These are phyloP conservation scores for Euplexia lucipara DNA, from an alignment of 2,888 invertebrate species.

Conservation along the genomic window DNA sequence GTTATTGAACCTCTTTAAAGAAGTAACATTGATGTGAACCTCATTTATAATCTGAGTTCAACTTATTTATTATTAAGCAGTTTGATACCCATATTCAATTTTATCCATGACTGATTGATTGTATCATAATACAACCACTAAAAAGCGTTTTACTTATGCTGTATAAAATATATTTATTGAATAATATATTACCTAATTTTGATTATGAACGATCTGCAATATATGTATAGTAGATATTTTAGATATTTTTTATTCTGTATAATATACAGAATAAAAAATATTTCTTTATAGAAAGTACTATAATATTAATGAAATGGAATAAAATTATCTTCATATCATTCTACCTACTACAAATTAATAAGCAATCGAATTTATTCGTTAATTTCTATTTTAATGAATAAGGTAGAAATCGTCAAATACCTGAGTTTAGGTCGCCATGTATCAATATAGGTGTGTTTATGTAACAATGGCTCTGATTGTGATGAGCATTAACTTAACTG, in stretches of 20 bases:
- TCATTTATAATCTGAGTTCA: neutral
- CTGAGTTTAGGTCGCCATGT: constrained; percentile 12
- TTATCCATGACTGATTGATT: constrained; percentile 35
- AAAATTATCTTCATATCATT: constrained; percentile 47
- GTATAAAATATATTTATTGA: constrained; percentile 32
- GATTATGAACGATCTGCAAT: constrained; percentile 54
- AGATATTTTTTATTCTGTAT: no score
- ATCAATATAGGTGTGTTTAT: constrained; percentile 1
- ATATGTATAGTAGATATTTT: constrained; percentile 29
- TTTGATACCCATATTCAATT: constrained; percentile 13
- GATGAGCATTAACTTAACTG: constrained; percentile 1
- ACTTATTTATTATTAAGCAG: constrained; percentile 11
- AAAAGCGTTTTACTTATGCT: constrained; percentile 11
- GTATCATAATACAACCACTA: constrained; percentile 6
- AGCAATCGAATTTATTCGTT: constrained; percentile 45
- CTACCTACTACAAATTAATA: constrained; percentile 19
- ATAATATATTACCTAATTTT: constrained; percentile 27
- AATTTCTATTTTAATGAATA: constrained; percentile 25
- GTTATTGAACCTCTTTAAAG: no score
- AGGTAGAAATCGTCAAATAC: constrained; percentile 9
- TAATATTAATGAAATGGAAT: constrained; percentile 33
- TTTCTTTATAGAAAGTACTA: constrained; percentile 19
- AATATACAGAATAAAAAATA: constrained; percentile 17
- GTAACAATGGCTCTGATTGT: neutral
- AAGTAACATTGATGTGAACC: no score